Evolutionary conservation across 2,113 vertebrate genomes (phyloP).

Genomic region (Apaloderma vittatum): DNA sequence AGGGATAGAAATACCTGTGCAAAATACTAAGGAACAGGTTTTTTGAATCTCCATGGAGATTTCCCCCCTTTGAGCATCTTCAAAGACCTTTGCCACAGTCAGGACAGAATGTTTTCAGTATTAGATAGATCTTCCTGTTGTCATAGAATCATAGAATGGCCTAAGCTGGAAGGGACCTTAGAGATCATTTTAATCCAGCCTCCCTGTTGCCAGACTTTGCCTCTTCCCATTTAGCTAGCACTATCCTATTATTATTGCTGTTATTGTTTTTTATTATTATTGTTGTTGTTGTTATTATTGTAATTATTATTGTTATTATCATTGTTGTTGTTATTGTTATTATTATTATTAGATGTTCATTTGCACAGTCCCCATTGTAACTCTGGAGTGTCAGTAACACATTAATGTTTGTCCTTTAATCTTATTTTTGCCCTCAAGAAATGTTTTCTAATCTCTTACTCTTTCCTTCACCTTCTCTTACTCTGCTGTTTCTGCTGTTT

Average conservation of each 20-base stretch:
- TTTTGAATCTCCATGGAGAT: constrained; percentile 23
- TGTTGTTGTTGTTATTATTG: neutral
- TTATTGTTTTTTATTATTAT: neutral
- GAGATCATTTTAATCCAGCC: too few species aligned
- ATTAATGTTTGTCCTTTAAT: neutral
- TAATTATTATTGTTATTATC: too few species aligned
- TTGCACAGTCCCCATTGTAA: neutral
- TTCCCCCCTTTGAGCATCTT: constrained; percentile 6
- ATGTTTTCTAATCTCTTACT: neutral
- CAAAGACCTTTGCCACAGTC: neutral
- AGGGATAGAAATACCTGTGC: neutral
- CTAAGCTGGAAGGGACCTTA: too few species aligned
- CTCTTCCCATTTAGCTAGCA: neutral
- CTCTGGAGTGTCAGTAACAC: neutral
- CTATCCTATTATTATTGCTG: neutral
- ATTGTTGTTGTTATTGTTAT: too few species aligned
- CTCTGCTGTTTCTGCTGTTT: neutral
- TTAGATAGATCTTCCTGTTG: neutral
- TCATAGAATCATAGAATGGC: too few species aligned
- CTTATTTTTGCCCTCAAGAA: neutral
- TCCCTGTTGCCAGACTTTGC: too few species aligned
- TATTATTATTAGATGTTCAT: neutral
- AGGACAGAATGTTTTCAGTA: neutral
- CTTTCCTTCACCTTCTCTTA: neutral
- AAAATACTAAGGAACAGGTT: neutral